Evolutionary conservation across 2,797 vertebrate species (phyloP).

Genomic region (Pelodytes ibericus): DNA sequence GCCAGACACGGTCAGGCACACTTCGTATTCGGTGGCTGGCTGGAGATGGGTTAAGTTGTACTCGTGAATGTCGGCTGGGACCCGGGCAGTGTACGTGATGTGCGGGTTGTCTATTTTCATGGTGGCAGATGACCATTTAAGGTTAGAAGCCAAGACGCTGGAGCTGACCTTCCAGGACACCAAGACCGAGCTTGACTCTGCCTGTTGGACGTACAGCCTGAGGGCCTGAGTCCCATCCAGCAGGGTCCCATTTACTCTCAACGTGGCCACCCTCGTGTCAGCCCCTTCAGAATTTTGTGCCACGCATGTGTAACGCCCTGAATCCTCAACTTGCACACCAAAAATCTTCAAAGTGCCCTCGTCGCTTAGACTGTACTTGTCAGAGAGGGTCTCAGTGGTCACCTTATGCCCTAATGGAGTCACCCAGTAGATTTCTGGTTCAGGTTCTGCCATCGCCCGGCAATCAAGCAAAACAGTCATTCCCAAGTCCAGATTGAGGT

Average conservation of each 20-base stretch:
- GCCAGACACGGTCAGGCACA: conserved; percentile 92
- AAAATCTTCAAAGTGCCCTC: conserved; percentile 90
- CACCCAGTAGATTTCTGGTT: conserved; percentile 97
- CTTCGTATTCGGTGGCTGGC: conserved; percentile 92
- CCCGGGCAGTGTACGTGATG: conserved; percentile 93
- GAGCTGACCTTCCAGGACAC: conserved; percentile 97
- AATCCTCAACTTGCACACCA: conserved; percentile 86
- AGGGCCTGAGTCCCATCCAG: conserved; percentile 88
- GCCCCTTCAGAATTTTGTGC: conserved; percentile 92
- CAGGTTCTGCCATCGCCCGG: conserved; percentile 91
- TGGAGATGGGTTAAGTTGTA: conserved; percentile 96
- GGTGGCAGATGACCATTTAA: conserved; percentile 96
- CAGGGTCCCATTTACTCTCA: conserved; percentile 92
- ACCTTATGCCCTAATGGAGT: conserved; percentile 92
- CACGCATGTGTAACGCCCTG: conserved; percentile 90
- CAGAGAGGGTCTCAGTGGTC: conserved; percentile 82
- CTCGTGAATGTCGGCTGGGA: conserved; percentile 94
- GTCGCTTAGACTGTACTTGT: conserved; percentile 85
- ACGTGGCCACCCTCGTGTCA: conserved; percentile 87
- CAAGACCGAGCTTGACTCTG: conserved; percentile 89
- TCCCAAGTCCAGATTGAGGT: conserved; percentile 85
- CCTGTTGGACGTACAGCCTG: conserved; percentile 91
- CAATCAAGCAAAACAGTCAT: conserved; percentile 88
- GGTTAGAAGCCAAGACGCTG: conserved; percentile 90
- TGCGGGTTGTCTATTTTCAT: conserved; percentile 98